phyloP scores from a whole-genome alignment of 1,140 invertebrate genomes.

The Drosophila mauritiana region DNA sequence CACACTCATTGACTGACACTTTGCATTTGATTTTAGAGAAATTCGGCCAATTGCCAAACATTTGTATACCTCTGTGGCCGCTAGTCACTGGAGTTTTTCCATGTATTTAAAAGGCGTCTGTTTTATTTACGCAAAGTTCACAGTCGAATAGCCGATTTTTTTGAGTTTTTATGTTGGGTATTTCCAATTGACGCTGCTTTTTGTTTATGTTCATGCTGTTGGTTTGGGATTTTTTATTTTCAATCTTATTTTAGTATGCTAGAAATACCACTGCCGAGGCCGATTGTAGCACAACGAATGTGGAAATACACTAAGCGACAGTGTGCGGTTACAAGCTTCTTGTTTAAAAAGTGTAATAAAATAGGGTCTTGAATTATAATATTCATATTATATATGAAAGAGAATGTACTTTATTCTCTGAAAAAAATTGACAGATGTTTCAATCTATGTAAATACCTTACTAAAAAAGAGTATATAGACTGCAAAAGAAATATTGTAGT shows the following conservation, averaged over 20 bases:
- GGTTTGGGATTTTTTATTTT: slow-evolving; percentile 22
- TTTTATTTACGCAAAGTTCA: slow-evolving; percentile 58
- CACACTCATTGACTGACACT: slow-evolving; percentile 38
- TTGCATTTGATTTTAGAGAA: slow-evolving; percentile 15
- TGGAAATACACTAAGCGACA: slow-evolving; percentile 1
- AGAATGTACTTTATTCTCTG: not conserved
- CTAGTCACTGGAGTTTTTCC: slow-evolving; percentile 49
- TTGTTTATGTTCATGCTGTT: slow-evolving; percentile 55
- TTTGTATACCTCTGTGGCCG: slow-evolving; percentile 24
- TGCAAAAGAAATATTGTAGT: slow-evolving; percentile 44
- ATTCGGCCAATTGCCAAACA: slow-evolving; percentile 41
- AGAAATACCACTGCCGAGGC: slow-evolving; percentile 14
- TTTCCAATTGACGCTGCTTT: slow-evolving; percentile 54
- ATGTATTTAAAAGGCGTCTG: slow-evolving; percentile 23
- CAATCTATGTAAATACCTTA: not conserved
- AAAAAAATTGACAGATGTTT: too few species aligned
- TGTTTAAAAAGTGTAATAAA: too few species aligned
- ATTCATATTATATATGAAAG: too few species aligned
- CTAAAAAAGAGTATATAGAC: slow-evolving; percentile 13
- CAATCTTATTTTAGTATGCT: slow-evolving; percentile 25
- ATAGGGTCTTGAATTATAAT: too few species aligned
- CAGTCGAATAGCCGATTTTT: slow-evolving; percentile 40
- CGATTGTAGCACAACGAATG: slow-evolving; percentile 6
- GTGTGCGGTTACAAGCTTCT: not conserved
- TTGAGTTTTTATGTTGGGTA: slow-evolving; percentile 44